Evolutionary conservation across 2,113 vertebrate genomes (phyloP).

Genomic region (Nothobranchius kuhntae): DNA sequence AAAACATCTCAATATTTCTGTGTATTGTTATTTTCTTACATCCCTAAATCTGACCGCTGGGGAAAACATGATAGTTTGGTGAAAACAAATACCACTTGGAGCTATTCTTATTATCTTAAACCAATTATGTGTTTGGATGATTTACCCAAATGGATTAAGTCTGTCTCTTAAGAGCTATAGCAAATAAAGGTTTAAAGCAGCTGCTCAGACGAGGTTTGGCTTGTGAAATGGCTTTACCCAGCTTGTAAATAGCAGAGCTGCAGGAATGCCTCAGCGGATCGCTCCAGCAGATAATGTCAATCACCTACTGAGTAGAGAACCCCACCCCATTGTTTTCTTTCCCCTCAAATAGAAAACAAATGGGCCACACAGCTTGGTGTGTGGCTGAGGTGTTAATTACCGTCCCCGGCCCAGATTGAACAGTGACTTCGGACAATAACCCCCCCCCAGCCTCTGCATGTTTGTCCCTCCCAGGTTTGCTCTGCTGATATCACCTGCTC

Average conservation of each 20-base stretch:
- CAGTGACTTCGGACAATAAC: conserved; percentile 74
- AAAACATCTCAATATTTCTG: too few relatives aligned
- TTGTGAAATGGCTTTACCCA: conserved; percentile 53
- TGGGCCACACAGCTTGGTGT: conserved; percentile 80
- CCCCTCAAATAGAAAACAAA: conserved; percentile 80
- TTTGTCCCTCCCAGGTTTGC: conserved; percentile 67
- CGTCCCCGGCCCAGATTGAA: conserved; percentile 73
- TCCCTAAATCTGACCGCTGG: too few relatives aligned
- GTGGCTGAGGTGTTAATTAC: conserved; percentile 81
- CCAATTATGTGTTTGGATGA: not conserved
- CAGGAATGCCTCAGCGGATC: conserved; percentile 72
- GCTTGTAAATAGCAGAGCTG: conserved; percentile 54
- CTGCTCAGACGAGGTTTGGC: conserved; percentile 52
- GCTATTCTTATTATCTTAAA: not conserved
- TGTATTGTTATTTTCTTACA: too few relatives aligned
- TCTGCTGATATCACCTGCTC: conserved; percentile 73
- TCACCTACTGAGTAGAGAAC: conserved; percentile 72
- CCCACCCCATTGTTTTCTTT: conserved; percentile 78
- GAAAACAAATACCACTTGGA: not conserved
- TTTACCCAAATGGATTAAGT: conserved; percentile 20
- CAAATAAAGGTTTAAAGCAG: conserved; percentile 42
- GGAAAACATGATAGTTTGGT: too few relatives aligned
- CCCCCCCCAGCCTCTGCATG: conserved; percentile 47
- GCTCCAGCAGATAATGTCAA: conserved; percentile 80
- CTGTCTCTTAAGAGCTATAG: conserved; percentile 26